These are phyloP conservation scores for Potamilus streckersoni DNA, from an alignment of 1,140 invertebrate genomes.

Conservation along the genomic window DNA sequence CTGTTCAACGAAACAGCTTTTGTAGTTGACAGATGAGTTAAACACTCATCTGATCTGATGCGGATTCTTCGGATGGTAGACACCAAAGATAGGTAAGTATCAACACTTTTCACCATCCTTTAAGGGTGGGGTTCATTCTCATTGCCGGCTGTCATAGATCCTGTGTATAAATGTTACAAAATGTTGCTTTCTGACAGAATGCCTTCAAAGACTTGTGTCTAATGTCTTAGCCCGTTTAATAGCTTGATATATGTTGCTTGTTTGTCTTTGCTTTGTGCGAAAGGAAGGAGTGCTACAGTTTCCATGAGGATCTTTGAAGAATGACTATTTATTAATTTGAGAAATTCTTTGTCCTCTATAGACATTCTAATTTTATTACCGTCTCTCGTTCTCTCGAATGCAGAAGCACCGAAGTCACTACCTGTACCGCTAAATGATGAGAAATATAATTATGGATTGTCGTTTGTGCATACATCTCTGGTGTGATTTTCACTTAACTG, in stretches of 20 bases:
- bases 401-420: background rate
- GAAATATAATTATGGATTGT: too few relatives aligned
- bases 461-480: too few relatives aligned
- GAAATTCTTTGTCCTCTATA: background rate
- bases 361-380: background rate
- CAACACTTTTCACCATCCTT: conserved; percentile 12
- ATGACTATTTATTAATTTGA: background rate
- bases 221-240: conserved; percentile 6
- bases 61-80: conserved; percentile 6
- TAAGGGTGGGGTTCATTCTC: conserved; percentile 17
- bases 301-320: background rate
- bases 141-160: conserved; percentile 22
- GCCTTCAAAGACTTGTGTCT: conserved; percentile 2
- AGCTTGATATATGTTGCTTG: background rate
- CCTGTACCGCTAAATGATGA: background rate
- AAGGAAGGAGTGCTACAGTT: background rate
- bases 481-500: background rate
- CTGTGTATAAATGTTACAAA: conserved; percentile 30
- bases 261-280: background rate
- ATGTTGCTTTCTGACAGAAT: conserved; percentile 26
- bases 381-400: background rate
- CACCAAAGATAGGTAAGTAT: conserved; percentile 11
- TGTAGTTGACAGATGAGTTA: conserved; percentile 21
- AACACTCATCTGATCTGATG: conserved; percentile 20
- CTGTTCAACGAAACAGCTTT: background rate